Base-by-base conservation (phyloP, 2,888 invertebrate species). In the Serripes groenlandicus region DNA sequence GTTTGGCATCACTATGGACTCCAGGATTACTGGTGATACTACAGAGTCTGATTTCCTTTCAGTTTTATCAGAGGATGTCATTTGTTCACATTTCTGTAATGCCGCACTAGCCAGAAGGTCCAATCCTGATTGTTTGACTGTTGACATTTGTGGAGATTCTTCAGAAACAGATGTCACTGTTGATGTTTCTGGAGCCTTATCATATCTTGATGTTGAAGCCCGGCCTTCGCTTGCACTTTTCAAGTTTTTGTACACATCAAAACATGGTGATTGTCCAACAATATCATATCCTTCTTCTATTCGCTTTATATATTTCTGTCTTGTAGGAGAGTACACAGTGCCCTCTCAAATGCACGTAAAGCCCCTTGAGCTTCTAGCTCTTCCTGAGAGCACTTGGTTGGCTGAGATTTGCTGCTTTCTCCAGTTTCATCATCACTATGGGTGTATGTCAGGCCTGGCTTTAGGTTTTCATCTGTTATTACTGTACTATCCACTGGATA, bases 241-340 rank as follows among this genome's bases (percentile, higher is more conserved):
- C 4, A 81, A 56, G 35, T 75, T 75, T 62, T 68, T 75, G 71
- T 75, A 81, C 9, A 81, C 80, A 56, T 71, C 72, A 66, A 37
- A 75, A 23, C 64, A 68, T 21, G 80, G 64, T 9, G 75, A 75
- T 21, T 28, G 28, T 18, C 75, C 75, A 54, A 28, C 75, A 32
- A 80, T 23, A 23, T 80, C 72, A 30, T 71, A 75, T 23, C 62
- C 62, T 35, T 78, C 42, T 15, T 42, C 42, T 15, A 42, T 42
- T 7, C 42, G 42, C 42, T 11, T 42, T 42, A 11, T 7, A 42
- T 42, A 42, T 42, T 42, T 42, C 78, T 28, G 52, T 1, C 49
- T 68, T 35, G 15, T 7, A 18, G 23, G 37, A 34, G 79, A n/a
- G n/a, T 79, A 3, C 74, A 18, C 18, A 78, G 32, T 23, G 26